Evolutionary conservation across 2,888 invertebrate genomes (phyloP).

Genomic region (Ferrisia virgata): DNA sequence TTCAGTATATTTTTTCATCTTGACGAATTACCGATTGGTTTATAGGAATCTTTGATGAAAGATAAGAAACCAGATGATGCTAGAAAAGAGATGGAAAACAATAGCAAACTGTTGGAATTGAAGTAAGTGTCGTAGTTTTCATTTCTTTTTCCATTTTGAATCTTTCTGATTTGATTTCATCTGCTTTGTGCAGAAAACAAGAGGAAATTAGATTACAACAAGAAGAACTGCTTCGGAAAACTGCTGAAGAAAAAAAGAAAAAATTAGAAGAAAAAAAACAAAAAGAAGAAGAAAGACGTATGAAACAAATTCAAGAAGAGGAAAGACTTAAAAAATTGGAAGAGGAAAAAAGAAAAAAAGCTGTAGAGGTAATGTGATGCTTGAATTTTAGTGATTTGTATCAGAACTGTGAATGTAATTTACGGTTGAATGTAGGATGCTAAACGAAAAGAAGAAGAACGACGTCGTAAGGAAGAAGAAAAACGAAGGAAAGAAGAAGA

Average conservation of each 20-base stretch:
- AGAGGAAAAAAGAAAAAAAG: conserved; percentile 55
- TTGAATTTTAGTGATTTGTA: background rate
- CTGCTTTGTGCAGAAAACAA: conserved; percentile 49
- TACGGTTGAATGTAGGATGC: conserved; percentile 51
- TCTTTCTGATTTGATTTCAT: too few species aligned
- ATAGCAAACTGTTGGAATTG: background rate
- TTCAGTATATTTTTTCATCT: background rate
- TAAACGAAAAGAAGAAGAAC: conserved; percentile 53
- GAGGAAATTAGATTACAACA: conserved; percentile 46
- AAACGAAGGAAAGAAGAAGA: conserved; percentile 53
- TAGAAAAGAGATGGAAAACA: background rate
- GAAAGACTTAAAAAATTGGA: conserved; percentile 57
- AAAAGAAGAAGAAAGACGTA: conserved; percentile 58
- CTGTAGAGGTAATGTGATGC: conserved; percentile 51
- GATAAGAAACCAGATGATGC: conserved; percentile 38
- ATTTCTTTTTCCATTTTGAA: too few species aligned
- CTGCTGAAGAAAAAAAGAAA: conserved; percentile 48
- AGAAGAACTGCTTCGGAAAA: conserved; percentile 40
- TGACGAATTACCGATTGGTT: conserved; percentile 36
- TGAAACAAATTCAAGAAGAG: conserved; percentile 58
- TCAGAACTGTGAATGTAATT: conserved; percentile 47
- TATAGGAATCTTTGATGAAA: conserved; percentile 49
- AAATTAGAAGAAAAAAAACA: conserved; percentile 48
- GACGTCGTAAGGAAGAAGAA: conserved; percentile 55
- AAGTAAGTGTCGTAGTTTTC: background rate